Evolutionary conservation across 2,888 invertebrate genomes (phyloP).

Genomic region (Ophion slaviceki): DNA sequence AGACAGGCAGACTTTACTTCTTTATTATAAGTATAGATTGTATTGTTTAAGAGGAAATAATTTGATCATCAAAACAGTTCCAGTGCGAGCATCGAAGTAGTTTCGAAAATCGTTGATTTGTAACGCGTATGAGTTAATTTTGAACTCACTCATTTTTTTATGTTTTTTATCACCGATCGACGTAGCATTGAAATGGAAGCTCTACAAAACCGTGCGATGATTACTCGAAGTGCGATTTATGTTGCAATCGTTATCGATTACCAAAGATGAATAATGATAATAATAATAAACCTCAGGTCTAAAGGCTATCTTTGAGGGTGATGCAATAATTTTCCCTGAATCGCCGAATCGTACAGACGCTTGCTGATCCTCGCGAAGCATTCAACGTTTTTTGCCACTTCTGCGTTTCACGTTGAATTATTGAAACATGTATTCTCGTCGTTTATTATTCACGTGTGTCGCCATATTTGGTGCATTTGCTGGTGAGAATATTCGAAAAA

Average conservation of each 20-base stretch:
- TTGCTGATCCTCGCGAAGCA: background rate
- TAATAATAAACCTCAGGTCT: conserved; percentile 5
- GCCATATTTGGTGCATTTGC: conserved; percentile 2
- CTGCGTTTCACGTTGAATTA: background rate
- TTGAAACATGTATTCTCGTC: conserved; percentile 22
- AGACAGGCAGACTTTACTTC: no score
- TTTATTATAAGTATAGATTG: no score
- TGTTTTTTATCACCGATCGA: no score
- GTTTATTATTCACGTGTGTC: conserved; percentile 1
- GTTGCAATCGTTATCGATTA: background rate
- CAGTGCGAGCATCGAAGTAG: no score
- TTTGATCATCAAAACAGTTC: no score
- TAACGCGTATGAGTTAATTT: no score
- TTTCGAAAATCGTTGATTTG: no score
- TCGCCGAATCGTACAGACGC: background rate
- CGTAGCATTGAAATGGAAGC: background rate
- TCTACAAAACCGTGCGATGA: background rate
- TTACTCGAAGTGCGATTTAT: background rate
- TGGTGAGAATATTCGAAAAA: conserved; percentile 12
- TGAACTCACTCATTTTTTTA: no score
- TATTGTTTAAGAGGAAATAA: no score
- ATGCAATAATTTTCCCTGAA: background rate
- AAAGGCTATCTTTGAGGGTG: conserved; percentile 16
- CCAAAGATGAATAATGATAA: background rate
- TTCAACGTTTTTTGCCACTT: background rate